Evolutionary conservation across 2,797 vertebrate genomes (phyloP).

Genomic region (Choloepus didactylus): DNA sequence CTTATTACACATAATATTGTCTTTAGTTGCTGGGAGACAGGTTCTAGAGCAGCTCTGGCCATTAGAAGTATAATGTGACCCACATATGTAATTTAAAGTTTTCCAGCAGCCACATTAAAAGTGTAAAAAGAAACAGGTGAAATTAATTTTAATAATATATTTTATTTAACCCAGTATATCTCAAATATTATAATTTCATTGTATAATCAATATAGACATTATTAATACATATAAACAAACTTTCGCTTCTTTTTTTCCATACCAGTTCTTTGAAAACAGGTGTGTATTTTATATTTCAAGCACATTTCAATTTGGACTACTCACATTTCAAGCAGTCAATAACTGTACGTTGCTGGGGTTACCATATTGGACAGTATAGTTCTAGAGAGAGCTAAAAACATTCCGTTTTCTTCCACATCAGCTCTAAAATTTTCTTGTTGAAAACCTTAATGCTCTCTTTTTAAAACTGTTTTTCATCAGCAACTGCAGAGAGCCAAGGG

Average conservation of each 20-base stretch:
- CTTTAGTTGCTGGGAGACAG: not conserved
- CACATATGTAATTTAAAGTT: not conserved
- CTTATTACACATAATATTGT: not conserved
- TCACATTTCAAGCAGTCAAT: not conserved
- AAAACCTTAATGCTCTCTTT: not conserved
- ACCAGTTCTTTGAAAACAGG: not conserved
- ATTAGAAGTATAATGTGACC: not conserved
- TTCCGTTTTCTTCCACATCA: not conserved
- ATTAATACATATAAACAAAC: too few species aligned
- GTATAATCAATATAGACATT: constrained; percentile 4
- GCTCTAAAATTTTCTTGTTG: constrained; percentile 8
- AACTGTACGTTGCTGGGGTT: not conserved
- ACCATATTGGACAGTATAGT: not conserved
- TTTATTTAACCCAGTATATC: not conserved
- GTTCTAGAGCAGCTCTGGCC: not conserved
- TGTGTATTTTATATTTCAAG: not conserved
- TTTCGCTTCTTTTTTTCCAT: not conserved
- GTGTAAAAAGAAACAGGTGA: not conserved
- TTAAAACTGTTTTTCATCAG: not conserved
- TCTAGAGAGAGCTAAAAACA: not conserved
- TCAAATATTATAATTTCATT: not conserved
- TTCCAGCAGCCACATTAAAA: constrained; percentile 32
- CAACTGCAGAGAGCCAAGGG: not conserved
- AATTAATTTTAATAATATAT: constrained; percentile 8
- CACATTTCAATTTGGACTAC: not conserved